These are phyloP conservation scores for Hydropotes inermis DNA, from an alignment of 2,113 vertebrate genomes.

Conservation along the genomic window DNA sequence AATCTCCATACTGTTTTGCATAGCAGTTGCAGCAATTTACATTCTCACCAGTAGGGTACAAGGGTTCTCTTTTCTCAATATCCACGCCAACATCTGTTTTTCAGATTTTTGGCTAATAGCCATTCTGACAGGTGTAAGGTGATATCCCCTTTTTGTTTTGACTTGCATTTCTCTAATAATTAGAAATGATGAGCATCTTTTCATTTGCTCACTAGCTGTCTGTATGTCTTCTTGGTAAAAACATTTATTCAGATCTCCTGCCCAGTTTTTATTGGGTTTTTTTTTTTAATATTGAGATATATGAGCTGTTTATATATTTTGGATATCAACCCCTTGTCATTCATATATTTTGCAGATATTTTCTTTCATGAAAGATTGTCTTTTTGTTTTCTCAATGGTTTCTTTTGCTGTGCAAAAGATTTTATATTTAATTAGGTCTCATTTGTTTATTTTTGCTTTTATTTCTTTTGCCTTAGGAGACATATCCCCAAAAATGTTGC, in stretches of 20 bases:
- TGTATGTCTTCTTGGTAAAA: neutral
- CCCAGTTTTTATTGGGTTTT: neutral
- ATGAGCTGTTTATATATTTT: neutral
- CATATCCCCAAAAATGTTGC: neutral
- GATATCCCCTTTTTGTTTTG: neutral
- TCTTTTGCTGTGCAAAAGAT: neutral
- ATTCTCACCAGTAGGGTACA: neutral
- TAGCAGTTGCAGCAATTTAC: neutral
- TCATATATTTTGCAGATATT: neutral
- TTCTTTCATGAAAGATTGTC: neutral
- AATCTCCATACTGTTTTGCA: neutral
- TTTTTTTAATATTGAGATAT: neutral
- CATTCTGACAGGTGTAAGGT: neutral
- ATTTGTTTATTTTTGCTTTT: neutral
- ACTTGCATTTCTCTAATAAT: neutral
- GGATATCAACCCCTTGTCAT: neutral
- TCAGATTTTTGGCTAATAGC: neutral
- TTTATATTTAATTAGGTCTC: neutral
- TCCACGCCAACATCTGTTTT: neutral
- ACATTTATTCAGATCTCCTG: neutral
- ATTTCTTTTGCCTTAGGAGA: neutral
- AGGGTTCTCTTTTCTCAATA: neutral
- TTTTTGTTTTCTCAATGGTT: neutral
- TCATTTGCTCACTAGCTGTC: neutral
- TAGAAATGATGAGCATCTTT: neutral